Conservation (phyloP, 2,888 invertebrate genomes). For the Apamea sordens region DNA sequence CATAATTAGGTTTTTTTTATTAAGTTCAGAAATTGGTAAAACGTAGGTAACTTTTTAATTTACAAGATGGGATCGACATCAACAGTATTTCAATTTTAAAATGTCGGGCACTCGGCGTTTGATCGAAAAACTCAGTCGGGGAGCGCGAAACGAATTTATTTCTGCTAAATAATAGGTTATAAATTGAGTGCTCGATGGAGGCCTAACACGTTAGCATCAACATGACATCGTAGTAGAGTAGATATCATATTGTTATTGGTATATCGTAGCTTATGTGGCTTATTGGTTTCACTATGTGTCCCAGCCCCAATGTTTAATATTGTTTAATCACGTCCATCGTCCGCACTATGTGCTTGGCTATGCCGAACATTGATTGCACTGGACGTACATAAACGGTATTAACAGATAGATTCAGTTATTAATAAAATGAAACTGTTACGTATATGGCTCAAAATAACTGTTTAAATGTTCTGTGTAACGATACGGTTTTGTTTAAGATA, state of each 20-base stretch:
- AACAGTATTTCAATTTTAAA: slow-evolving; percentile 76
- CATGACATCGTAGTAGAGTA: slow-evolving; percentile 11
- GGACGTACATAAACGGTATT: slow-evolving; percentile 14
- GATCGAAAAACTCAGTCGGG: slow-evolving; percentile 50
- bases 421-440: slow-evolving; percentile 10
- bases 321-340: slow-evolving; percentile 26
- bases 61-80: slow-evolving; percentile 49
- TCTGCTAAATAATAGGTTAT: slow-evolving; percentile 55
- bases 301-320: slow-evolving; percentile 50
- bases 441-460: background rate
- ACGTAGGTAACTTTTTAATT: slow-evolving; percentile 48
- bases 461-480: background rate
- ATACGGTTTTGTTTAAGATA: background rate
- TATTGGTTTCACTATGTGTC: slow-evolving; percentile 48
- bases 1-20: background rate
- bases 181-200: slow-evolving; percentile 47
- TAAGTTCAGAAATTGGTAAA: slow-evolving; percentile 16
- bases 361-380: slow-evolving; percentile 37
- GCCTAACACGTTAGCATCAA: slow-evolving; percentile 40
- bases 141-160: slow-evolving; percentile 57
- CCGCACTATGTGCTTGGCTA: slow-evolving; percentile 13
- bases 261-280: slow-evolving; percentile 32
- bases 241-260: slow-evolving; percentile 6
- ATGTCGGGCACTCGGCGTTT: slow-evolving; percentile 66
- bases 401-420: slow-evolving; percentile 18